These are phyloP conservation scores for Andrena dorsata DNA, from an alignment of 2,888 invertebrate species.

Conservation along the genomic window DNA sequence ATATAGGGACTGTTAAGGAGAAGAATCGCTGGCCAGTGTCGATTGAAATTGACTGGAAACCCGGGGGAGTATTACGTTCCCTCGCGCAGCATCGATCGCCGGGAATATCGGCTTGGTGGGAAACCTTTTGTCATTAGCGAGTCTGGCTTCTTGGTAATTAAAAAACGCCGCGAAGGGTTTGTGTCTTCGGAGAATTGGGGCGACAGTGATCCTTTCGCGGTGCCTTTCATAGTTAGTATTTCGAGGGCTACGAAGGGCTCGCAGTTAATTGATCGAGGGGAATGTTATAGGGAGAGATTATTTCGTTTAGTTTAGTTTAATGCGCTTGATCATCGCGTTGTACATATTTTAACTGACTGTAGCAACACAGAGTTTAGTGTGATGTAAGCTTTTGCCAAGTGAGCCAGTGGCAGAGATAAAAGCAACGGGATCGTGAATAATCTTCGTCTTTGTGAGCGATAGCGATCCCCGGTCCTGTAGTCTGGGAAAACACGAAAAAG, in stretches of 20 bases:
- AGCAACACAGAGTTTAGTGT: not conserved
- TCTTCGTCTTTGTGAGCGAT: conserved; percentile 3
- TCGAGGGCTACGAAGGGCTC: too few species aligned
- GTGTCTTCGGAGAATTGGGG: conserved; percentile 22
- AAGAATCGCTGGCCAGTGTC: conserved; percentile 51
- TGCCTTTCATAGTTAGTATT: too few species aligned
- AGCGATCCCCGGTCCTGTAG: not conserved
- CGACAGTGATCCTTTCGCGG: not conserved
- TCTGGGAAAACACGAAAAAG: conserved; percentile 1
- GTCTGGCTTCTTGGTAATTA: conserved; percentile 48
- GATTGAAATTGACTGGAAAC: conserved; percentile 61
- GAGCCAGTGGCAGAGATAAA: conserved; percentile 16
- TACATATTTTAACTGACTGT: not conserved
- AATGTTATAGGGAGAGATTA: too few species aligned
- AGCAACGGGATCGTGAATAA: not conserved
- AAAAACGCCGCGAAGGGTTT: conserved; percentile 28
- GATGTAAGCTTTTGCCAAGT: conserved; percentile 9
- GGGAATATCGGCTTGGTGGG: conserved; percentile 44
- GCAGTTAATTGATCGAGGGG: too few species aligned
- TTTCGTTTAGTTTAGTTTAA: too few species aligned
- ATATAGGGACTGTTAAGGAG: conserved; percentile 43
- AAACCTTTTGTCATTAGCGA: conserved; percentile 46
- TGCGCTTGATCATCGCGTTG: too few species aligned
- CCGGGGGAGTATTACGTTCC: conserved; percentile 55
- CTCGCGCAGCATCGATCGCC: conserved; percentile 32